Conservation (phyloP, 2,113 vertebrate species). For the Ceyx cyanopectus region DNA sequence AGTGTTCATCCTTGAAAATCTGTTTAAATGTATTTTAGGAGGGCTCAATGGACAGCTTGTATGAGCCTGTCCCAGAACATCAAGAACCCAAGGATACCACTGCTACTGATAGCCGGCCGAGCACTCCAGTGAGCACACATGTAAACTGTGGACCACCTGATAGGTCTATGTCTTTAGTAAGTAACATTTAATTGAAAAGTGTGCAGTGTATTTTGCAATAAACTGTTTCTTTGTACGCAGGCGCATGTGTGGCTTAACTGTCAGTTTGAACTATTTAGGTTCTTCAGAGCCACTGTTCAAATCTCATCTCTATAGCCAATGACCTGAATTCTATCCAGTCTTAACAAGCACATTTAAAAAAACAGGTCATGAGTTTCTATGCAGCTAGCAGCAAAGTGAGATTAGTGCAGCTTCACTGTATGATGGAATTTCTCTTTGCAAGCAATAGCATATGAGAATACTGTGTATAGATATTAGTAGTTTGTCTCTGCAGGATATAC, state of each 20-base stretch:
- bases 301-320: neutral
- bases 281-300: neutral
- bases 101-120: neutral
- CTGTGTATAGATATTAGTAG: neutral
- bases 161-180: conserved; percentile 74
- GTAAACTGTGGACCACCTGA: conserved; percentile 53
- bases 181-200: conserved; percentile 20
- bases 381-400: neutral
- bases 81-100: conserved; percentile 63
- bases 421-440: neutral
- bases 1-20: neutral
- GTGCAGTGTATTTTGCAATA: neutral
- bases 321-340: conserved; percentile 16
- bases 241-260: neutral
- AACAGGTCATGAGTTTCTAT: conserved; percentile 8
- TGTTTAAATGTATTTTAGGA: conserved; percentile 74
- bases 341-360: neutral
- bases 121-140: conserved; percentile 47
- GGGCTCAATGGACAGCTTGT: conserved; percentile 89
- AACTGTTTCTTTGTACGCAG: accelerated
- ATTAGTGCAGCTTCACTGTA: neutral
- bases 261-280: neutral
- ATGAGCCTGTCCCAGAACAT: conserved; percentile 81
- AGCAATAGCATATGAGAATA: neutral
- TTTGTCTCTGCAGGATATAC: neutral